Percentiles rank a stretch among this genome's conserved stretches.
Conservation (phyloP, 2,888 invertebrate genomes). For the Eristalinus sepulchralis region DNA sequence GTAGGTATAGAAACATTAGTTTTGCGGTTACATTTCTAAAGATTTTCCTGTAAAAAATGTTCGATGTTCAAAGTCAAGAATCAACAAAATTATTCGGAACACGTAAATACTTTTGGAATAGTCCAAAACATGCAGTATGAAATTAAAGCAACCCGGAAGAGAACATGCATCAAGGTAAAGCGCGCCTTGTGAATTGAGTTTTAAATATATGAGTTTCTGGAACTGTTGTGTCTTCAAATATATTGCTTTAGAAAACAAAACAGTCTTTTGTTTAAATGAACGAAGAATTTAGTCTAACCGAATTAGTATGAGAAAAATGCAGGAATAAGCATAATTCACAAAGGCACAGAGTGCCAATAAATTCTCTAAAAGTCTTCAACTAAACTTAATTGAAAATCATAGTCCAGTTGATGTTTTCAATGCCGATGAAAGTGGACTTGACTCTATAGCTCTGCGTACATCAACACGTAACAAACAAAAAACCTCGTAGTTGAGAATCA, state of each 20-base stretch:
- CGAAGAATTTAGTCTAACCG: conserved; percentile 35
- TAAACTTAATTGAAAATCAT: conserved; percentile 31
- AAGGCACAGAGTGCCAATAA: conserved; percentile 37
- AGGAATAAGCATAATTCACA: conserved; percentile 37
- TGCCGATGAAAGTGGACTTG: conserved; percentile 54
- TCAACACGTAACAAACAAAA: conserved; percentile 38
- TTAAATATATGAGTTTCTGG: neutral
- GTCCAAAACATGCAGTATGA: too few species aligned
- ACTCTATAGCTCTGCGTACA: conserved; percentile 39
- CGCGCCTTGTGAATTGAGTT: neutral
- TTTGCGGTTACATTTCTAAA: too few species aligned
- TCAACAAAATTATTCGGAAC: too few species aligned
- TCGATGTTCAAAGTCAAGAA: too few species aligned
- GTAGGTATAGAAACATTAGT: too few species aligned
- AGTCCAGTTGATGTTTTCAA: conserved; percentile 27
- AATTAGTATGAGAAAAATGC: conserved; percentile 30
- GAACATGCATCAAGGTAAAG: neutral
- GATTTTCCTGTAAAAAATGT: too few species aligned
- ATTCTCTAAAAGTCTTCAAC: conserved; percentile 21
- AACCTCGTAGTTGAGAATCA: too few species aligned
- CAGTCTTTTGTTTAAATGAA: conserved; percentile 1
- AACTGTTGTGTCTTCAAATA: neutral
- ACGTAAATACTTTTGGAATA: too few species aligned
- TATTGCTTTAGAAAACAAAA: neutral
- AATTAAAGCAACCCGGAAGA: too few species aligned